Base-by-base conservation (phyloP, 2,888 invertebrate genomes). In the Mactromeris polynyma region DNA sequence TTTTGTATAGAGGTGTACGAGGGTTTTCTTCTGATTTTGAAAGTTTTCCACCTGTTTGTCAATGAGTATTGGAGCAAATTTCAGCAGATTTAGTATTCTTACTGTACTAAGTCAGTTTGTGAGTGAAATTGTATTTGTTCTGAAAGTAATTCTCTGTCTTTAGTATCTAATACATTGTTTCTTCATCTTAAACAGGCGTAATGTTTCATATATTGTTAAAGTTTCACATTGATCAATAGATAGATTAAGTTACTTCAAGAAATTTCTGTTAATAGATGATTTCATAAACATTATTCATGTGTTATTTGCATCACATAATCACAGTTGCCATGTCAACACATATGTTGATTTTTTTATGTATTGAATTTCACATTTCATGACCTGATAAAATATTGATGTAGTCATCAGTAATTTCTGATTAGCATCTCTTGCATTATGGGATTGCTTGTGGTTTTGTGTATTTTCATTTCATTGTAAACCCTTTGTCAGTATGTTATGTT, bases 251-350 rank as follows among this genome's bases (percentile, higher is more conserved):
- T 26, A 58, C 58, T 58, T 7, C 26, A 58, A 58, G 58, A 58
- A 58, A 58, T 26, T 2, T 21, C 58, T 58, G n/a, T 58, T 58
- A 6, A 58, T 19, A 58, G 2, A n/a, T 77, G 31, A 31, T 4
- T 77, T 38, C 21, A 77, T 77, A 33, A 14, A 77, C 2, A 19
- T 7, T 33, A 17, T 77, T 4, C 19, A 33, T 19, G 17, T 38
- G 36, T n/a, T 77, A 38, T 26, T 38, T 77, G 77, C 38, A 77
- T 33, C 21, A 77, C 36, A 26, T 21, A 36, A 77, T 77, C 17
- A 38, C 77, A 19, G 77, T 77, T 77, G 21, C 77, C 77, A 77
- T 77, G 77, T 36, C 58, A 64, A 64, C 58, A 4, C 21, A 64
- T 64, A 64, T n/a, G 26, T 64, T 64, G 58, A 64, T 7, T 64